These are phyloP conservation scores for Ips nitidus DNA, from an alignment of 1,140 invertebrate species.

Conservation along the genomic window DNA sequence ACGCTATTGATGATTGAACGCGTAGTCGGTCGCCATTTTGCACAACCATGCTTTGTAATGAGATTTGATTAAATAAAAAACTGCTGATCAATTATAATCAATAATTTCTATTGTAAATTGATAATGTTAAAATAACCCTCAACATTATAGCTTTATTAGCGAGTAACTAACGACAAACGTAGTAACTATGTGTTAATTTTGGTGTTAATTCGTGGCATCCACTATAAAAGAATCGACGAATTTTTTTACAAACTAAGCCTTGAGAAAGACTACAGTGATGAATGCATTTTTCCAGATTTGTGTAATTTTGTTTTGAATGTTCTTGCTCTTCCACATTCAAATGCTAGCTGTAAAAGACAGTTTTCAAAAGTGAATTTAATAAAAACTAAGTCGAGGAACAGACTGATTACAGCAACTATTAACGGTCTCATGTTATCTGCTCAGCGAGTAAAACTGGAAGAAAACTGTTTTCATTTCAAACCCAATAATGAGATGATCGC, in stretches of 20 bases:
- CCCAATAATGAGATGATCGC: slow-evolving; percentile 40
- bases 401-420: not conserved
- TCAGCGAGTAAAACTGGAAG: slow-evolving; percentile 38
- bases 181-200: slow-evolving; percentile 33
- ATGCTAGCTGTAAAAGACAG: not conserved
- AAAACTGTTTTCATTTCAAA: not conserved
- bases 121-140: slow-evolving; percentile 33
- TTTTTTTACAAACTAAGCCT: slow-evolving; percentile 10
- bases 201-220: slow-evolving; percentile 28
- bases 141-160: slow-evolving; percentile 28
- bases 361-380: slow-evolving; percentile 20
- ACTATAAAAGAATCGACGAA: slow-evolving; percentile 17
- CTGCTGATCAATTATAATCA: slow-evolving; percentile 2
- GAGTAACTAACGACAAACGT: slow-evolving; percentile 33
- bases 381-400: slow-evolving; percentile 6
- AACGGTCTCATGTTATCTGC: slow-evolving; percentile 14
- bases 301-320: slow-evolving; percentile 9
- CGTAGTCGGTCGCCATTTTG: no score
- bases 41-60: not conserved
- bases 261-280: not conserved
- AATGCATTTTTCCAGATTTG: not conserved
- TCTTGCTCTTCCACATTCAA: slow-evolving; percentile 15
- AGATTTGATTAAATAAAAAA: no score
- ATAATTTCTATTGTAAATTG: slow-evolving; percentile 28
- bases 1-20: no score